Evolutionary conservation across 2,888 invertebrate genomes (phyloP), one percentile per base, ranked within the genome.

Genomic region (Omphaloscelis lunosa): DNA sequence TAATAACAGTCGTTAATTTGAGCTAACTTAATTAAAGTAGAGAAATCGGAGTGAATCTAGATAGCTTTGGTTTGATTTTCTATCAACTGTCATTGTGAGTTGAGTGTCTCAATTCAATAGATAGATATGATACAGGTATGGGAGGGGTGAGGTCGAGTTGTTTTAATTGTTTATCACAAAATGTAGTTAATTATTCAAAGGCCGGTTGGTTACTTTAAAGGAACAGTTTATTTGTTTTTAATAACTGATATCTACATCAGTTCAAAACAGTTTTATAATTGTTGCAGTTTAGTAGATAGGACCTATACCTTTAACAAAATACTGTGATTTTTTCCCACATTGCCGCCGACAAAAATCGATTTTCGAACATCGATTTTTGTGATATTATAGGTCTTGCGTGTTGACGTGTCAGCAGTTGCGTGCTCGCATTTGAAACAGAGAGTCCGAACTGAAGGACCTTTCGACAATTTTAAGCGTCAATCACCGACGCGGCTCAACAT

Each of bases 1-100:
- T 86, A 77, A 86, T 81, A 81, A 81, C 62, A 61, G 74, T 53
- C 48, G 27, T 51, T 67, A 67, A 74, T 78, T 78, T 82, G 63
- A 65, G 51, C 34, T 41, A 58, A 66, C 29, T 83, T 79, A 53
- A 82, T 72, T 79, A 69, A 69, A 67, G 48, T 4, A 27, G 59
- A 51, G 79, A 72, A 66, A 75, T 72, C 69, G 27, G 17, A 58
- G 34, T 53, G 63, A 53, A 63, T 34, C 71, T 74, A 72, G 48
- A 70, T 66, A 75, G 39, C 23, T 45, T 27, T n/a, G 41, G 56
- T 74, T 27, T 61, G 56, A 72, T 71, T 67, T 41, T 29, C 8
- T 59, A 23, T 51, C 51, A 27, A 58, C 27, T 68, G 56, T 41
- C 23, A 34, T 56, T 69, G 29, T 69, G 29, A 48, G 12, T 61